Conservation (phyloP, 2,888 invertebrate species). For the Caenorhabditis becei region DNA sequence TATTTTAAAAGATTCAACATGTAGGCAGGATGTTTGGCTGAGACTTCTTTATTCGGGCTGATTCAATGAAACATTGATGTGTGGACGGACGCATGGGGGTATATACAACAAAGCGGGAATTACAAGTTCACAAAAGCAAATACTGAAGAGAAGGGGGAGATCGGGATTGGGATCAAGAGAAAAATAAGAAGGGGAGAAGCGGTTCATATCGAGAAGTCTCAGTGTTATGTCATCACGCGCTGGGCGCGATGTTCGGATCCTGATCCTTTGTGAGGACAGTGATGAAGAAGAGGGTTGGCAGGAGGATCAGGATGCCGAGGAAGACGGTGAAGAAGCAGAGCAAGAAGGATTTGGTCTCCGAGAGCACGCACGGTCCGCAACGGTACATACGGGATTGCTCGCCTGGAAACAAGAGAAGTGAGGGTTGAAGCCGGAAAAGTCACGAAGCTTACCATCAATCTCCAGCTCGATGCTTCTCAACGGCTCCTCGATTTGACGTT, state of each 20-base stretch:
- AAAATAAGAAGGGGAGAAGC: slow-evolving; percentile 2
- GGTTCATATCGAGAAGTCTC: slow-evolving; percentile 20
- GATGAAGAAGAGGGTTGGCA: slow-evolving; percentile 43
- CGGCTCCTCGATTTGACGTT: slow-evolving; percentile 44
- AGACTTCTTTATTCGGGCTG: no score
- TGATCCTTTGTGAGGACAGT: slow-evolving; percentile 33
- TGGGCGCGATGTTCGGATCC: slow-evolving; percentile 42
- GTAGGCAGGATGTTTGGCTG: no score
- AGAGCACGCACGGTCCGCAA: slow-evolving; percentile 41
- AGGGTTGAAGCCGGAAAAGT: not conserved
- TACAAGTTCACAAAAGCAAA: not conserved
- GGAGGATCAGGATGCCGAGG: slow-evolving; percentile 41
- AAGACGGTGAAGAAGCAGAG: slow-evolving; percentile 47
- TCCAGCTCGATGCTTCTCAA: slow-evolving; percentile 40
- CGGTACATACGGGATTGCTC: slow-evolving; percentile 25
- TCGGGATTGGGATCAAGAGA: not conserved
- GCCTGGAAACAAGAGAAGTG: slow-evolving; percentile 11
- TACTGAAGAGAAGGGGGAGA: not conserved
- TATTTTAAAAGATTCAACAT: no score
- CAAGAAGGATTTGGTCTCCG: slow-evolving; percentile 47
- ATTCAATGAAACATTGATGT: no score
- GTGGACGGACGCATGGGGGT: no score
- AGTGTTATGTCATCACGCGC: slow-evolving; percentile 8
- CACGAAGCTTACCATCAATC: slow-evolving; percentile 43
- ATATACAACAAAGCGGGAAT: no score